Percentiles rank a stretch among this genome's conserved stretches.
phyloP scores from a whole-genome alignment of 2,113 vertebrate genomes.

The Pan paniscus region DNA sequence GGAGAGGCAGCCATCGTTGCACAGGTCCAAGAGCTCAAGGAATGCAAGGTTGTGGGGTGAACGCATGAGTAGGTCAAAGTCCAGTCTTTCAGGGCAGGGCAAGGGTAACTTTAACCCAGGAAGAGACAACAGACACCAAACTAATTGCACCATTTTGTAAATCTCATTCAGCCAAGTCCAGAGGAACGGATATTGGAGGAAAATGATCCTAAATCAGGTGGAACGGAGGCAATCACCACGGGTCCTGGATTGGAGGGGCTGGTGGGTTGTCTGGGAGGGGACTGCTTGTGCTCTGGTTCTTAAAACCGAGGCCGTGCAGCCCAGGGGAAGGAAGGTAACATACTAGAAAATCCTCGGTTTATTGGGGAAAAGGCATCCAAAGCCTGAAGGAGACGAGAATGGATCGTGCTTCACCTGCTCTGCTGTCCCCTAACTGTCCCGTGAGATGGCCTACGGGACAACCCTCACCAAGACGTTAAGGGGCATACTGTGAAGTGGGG shows the following conservation, averaged over 20 bases:
- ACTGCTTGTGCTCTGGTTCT: not conserved
- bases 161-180: not conserved
- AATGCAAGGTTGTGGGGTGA: not conserved
- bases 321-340: not conserved
- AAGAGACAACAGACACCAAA: not conserved
- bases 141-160: not conserved
- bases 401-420: not conserved
- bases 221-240: too few relatives aligned
- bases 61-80: not conserved
- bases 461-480: not conserved
- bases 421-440: not conserved
- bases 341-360: not conserved
- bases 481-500: not conserved
- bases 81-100: not conserved
- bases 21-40: not conserved
- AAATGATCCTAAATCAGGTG: too few relatives aligned
- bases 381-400: not conserved
- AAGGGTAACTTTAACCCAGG: not conserved
- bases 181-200: not conserved
- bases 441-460: not conserved
- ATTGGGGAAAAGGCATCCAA: not conserved
- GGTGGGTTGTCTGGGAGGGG: not conserved
- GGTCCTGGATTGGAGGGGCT: not conserved
- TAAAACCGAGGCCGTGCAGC: not conserved
- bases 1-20: rapidly evolving